Conservation (phyloP, 2,888 invertebrate genomes). For the Rhamphomyia laevipes region DNA sequence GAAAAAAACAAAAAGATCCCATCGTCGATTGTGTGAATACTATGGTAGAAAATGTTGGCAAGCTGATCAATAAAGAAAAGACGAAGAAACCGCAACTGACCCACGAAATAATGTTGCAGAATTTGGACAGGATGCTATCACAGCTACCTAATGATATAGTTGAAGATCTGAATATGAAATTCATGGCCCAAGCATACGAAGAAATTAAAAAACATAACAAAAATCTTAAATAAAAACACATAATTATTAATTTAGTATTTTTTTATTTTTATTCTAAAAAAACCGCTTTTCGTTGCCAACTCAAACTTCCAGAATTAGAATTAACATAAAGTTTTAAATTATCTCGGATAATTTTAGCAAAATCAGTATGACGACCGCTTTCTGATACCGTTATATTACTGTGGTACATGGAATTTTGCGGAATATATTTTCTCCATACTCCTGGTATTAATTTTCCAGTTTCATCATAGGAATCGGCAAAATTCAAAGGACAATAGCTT, state of each 20-base stretch:
- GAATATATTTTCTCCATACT: conserved; percentile 8
- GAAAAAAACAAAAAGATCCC: too few relatives aligned
- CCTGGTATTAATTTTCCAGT: conserved; percentile 5
- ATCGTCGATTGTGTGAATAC: too few relatives aligned
- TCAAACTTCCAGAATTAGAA: not conserved
- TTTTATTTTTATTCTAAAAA: too few relatives aligned
- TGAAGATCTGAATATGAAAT: not conserved
- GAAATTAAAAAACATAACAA: not conserved
- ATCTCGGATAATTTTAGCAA: not conserved
- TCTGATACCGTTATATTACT: not conserved
- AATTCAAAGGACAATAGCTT: not conserved
- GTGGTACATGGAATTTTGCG: not conserved
- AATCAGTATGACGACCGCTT: not conserved
- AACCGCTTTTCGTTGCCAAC: not conserved
- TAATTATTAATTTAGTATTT: not conserved
- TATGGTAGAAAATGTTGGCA: too few relatives aligned
- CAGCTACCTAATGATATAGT: not conserved
- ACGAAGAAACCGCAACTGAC: too few relatives aligned
- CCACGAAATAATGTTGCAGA: too few relatives aligned
- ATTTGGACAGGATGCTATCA: not conserved
- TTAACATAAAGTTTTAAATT: not conserved
- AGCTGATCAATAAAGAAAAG: too few relatives aligned
- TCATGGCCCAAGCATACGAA: not conserved
- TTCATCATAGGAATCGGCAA: not conserved
- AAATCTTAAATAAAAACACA: not conserved